These are phyloP conservation scores for Schizopygopsis pylzovi DNA, from an alignment of 2,797 vertebrate genomes.

Conservation along the genomic window DNA sequence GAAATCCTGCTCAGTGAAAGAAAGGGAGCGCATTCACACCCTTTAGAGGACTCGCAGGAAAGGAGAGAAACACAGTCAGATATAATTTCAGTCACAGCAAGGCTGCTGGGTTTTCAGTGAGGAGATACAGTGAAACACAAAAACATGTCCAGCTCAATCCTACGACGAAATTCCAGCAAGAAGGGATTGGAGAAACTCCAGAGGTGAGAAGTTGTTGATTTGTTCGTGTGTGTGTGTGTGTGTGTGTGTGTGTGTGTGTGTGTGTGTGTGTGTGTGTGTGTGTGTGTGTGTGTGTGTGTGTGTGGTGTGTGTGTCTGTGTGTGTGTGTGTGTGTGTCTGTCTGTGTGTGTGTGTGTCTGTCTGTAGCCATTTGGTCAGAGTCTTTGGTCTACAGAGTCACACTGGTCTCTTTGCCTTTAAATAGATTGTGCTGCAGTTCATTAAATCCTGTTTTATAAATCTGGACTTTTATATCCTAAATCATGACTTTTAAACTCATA, in stretches of 20 bases:
- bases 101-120: constrained; percentile 25
- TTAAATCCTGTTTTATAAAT: background rate
- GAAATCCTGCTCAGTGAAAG: constrained; percentile 35
- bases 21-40: constrained; percentile 30
- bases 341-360: background rate
- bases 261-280: background rate
- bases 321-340: background rate
- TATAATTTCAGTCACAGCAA: constrained; percentile 39
- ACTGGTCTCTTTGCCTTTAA: background rate
- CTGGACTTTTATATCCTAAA: background rate
- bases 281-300: background rate
- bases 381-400: background rate
- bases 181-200: constrained; percentile 85
- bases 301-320: background rate
- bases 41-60: constrained; percentile 36
- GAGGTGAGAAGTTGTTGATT: constrained; percentile 78
- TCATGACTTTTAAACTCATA: background rate
- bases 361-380: background rate
- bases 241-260: background rate
- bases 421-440: background rate
- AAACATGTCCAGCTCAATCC: constrained; percentile 80
- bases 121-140: constrained; percentile 15
- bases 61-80: constrained; percentile 29
- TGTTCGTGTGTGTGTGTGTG: background rate
- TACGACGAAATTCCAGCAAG: constrained; percentile 81